Evolutionary conservation across 2,113 vertebrate genomes (phyloP).

Genomic region (Okapia johnstoni): DNA sequence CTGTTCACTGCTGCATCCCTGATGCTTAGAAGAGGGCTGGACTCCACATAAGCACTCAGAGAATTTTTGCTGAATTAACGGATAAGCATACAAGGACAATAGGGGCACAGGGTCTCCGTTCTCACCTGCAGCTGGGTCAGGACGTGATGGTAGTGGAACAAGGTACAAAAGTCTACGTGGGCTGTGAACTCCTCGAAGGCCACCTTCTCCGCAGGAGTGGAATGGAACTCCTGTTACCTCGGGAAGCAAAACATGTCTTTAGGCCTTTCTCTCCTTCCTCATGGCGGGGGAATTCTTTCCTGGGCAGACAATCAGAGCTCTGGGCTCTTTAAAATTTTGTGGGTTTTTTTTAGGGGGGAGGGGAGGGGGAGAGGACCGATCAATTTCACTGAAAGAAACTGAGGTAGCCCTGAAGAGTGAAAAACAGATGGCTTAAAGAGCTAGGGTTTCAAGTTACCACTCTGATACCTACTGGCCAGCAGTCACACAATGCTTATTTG

Average conservation of each 20-base stretch:
- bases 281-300: background rate
- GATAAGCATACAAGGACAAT: background rate
- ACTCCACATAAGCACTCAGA: background rate
- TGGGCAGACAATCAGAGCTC: background rate
- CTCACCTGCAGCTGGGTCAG: slow-evolving; percentile 74
- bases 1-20: background rate
- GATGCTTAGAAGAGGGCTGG: background rate
- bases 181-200: slow-evolving; percentile 69
- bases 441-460: background rate
- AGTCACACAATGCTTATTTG: background rate
- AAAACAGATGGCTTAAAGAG: background rate
- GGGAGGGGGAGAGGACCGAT: background rate
- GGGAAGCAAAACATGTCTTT: slow-evolving; percentile 33
- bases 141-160: slow-evolving; percentile 71
- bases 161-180: slow-evolving; percentile 68
- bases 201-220: slow-evolving; percentile 35
- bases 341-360: background rate
- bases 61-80: background rate
- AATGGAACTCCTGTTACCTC: slow-evolving; percentile 76
- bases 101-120: background rate
- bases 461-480: background rate
- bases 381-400: background rate
- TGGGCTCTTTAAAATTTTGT: background rate
- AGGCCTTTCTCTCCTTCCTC: background rate
- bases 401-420: background rate